Evolutionary conservation across 2,888 invertebrate species (phyloP).

Genomic region (Ecdyonurus torrentis): DNA sequence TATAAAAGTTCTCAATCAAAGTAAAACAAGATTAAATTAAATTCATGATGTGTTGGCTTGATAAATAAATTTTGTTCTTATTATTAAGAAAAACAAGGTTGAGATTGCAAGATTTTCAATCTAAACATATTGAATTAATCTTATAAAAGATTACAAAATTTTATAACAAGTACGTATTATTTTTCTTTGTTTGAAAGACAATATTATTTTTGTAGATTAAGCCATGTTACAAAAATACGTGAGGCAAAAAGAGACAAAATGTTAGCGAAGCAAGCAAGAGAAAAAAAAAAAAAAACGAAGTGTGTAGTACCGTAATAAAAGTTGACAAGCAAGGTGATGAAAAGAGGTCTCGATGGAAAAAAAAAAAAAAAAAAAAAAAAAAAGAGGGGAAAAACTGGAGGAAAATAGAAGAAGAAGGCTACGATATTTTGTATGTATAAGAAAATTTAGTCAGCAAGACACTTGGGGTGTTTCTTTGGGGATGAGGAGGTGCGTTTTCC

Average conservation of each 20-base stretch:
- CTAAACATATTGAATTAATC: too few relatives aligned
- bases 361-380: neutral
- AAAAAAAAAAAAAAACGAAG: neutral
- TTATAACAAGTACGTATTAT: neutral
- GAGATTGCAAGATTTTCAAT: too few relatives aligned
- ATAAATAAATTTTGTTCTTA: too few relatives aligned
- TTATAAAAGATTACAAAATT: neutral
- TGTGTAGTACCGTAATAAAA: constrained; percentile 1
- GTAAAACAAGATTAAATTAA: too few relatives aligned
- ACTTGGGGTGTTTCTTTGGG: neutral
- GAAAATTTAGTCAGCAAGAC: neutral
- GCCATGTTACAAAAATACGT: neutral
- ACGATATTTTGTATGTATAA: neutral
- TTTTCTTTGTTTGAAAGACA: neutral
- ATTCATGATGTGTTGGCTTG: too few relatives aligned
- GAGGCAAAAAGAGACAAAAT: neutral
- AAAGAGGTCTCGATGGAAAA: constrained; percentile 2
- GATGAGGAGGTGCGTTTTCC: neutral
- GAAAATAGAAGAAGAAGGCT: neutral
- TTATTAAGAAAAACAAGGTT: too few relatives aligned
- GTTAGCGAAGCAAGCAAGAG: neutral
- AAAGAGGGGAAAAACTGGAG: neutral
- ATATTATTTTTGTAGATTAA: neutral
- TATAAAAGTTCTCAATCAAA: too few relatives aligned
- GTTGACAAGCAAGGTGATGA: constrained; percentile 4